Evolutionary conservation across 2,113 vertebrate species (phyloP), one percentile per base, ranked within the genome.

Genomic region (Desmodus rotundus): DNA sequence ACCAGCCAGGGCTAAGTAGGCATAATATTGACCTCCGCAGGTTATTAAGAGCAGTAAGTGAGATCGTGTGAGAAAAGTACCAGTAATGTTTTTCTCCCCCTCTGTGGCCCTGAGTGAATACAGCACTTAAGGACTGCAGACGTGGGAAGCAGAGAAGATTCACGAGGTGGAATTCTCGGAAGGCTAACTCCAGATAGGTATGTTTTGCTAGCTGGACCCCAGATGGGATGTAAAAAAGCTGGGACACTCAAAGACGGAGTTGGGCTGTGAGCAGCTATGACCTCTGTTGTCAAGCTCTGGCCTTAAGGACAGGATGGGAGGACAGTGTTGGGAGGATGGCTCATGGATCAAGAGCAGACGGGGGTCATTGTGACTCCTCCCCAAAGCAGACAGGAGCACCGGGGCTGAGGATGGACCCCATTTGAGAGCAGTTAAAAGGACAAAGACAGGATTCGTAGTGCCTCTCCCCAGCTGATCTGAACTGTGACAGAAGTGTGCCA

Each of bases 161-260:
- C 2, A 1, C 10, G 68, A 43, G 56, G 54, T 22, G 1, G 38
- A 84, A 47, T 24, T 87, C 43, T 77, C 54, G 31, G 26, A 91
- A 94, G 70, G 28, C 76, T 83, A 52, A 74, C 33, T 84, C 72
- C 52, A 92, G 43, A 86, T 28, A 89, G 24, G 2, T 76, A 8
- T 68, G 74, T 82, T 61, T 7, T 63, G 41, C 52, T 93, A 80
- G 56, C 6, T 94, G n/a, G 45, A 65, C 5, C 88, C 88, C 56
- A 86, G 68, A 92, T 38, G 13, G 89, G 63, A 58, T 95, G 28
- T 50, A 31, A 93, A 95, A 93, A 87, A 68, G 20, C 36, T 52
- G 43, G n/a, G 52, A 47, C 31, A 38, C 14, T 94, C 6, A 81
- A 70, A 83, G 78, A 73, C 70, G 17, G 33, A 80, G 24, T 54